Evolutionary conservation across 2,797 vertebrate genomes (phyloP), one percentile per base, ranked within the genome.

Genomic region (Xiphophorus birchmanni): DNA sequence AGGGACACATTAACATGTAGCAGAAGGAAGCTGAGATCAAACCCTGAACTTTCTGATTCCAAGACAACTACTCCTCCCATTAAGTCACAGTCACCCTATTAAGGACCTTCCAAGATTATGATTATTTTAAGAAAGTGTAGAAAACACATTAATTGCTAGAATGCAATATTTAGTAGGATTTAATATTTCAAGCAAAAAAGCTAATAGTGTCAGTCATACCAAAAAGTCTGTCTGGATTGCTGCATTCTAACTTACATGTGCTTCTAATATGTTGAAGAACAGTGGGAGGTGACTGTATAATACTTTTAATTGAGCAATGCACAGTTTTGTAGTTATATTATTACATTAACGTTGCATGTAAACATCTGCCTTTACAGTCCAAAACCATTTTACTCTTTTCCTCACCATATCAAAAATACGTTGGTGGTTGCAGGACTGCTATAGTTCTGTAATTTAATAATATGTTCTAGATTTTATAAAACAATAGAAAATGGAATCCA

Each of bases 401-500:
- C 29, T 42, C 65, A 12, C 4, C 11, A 6, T 13, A 42, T 42
- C 37, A 35, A 74, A 3, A 48, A 5, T 35, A 32, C 0, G 29
- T 26, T 4, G 12, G 0, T 75, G 23, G 23, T 26, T 63, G n/a
- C 52, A 42, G 60, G 0, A 58, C 52, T 13, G 50, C 13, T 78
- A 42, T 32, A 79, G 47, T 2, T 37, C 80, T 50, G 52, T 40
- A 80, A 76, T 80, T 58, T 18, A 54, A 58, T 23, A 45, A n/a
- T 52, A 40, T 79, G 73, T 78, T 47, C 75, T 35, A 75, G 74
- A 81, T 85, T 90, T 86, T 91, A 86, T 84, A 67, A 89, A 82
- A 90, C 84, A 21, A 90, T 86, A 82, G 88, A 73, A 89, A 87
- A 87, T 91, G 80, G 87, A 81, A 88, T 89, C 81, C 79, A n/a